These are phyloP conservation scores for Miniopterus natalensis DNA, from an alignment of 2,113 vertebrate species.

Conservation along the genomic window DNA sequence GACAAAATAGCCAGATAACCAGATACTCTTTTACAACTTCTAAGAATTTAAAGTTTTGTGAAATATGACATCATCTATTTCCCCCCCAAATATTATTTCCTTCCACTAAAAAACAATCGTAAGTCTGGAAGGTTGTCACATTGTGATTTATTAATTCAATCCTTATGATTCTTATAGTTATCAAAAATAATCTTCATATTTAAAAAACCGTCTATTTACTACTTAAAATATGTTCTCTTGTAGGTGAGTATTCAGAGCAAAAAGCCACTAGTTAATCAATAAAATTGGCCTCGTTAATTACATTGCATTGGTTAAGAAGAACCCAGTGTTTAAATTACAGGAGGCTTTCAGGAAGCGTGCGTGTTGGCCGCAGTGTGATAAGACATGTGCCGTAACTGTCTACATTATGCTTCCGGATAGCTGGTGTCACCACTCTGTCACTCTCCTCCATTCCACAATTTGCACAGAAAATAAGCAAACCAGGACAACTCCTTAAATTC, in stretches of 20 bases:
- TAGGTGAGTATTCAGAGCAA: background rate
- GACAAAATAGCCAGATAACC: background rate
- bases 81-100: background rate
- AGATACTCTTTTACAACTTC: background rate
- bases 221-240: background rate
- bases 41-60: background rate
- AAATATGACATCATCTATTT: background rate
- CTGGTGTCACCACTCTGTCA: constrained; percentile 67
- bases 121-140: background rate
- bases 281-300: background rate
- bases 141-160: background rate
- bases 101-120: background rate
- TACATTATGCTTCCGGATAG: constrained; percentile 71
- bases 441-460: constrained; percentile 65
- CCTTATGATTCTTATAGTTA: background rate
- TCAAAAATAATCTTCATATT: background rate
- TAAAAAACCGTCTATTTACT: background rate
- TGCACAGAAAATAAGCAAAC: constrained; percentile 26
- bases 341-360: background rate
- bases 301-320: background rate
- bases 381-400: constrained; percentile 36
- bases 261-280: background rate
- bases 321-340: background rate
- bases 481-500: constrained; percentile 71
- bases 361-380: background rate